These are phyloP conservation scores for Sycophila texana DNA, from an alignment of 2,888 invertebrate species.

Conservation along the genomic window DNA sequence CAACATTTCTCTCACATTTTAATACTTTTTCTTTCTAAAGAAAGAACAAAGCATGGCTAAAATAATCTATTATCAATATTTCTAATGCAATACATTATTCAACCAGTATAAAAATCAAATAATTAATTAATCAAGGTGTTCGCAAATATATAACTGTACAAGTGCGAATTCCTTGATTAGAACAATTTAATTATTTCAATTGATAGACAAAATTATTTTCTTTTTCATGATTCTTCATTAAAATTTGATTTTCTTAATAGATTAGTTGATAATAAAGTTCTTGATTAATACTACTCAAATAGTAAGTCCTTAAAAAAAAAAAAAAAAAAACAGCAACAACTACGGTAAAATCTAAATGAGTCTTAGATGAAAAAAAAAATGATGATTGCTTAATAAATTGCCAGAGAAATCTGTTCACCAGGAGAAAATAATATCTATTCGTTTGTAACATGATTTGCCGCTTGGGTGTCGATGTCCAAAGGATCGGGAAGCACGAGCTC, in stretches of 20 bases:
- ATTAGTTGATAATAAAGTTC: neutral
- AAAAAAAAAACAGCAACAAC: neutral
- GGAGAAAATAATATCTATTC: constrained; percentile 63
- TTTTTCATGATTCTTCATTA: neutral
- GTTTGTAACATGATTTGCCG: constrained; percentile 69
- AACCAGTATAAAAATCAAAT: neutral
- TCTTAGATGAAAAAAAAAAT: neutral
- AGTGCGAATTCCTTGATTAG: too few species aligned
- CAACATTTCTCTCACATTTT: constrained; percentile 43
- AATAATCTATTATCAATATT: neutral
- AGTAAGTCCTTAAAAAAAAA: neutral
- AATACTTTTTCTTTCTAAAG: neutral
- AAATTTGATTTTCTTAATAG: neutral
- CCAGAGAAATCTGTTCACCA: constrained; percentile 56
- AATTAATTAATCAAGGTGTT: neutral
- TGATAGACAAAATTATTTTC: neutral
- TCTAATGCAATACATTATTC: neutral
- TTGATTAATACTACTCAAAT: neutral
- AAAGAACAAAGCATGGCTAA: neutral
- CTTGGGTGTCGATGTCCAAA: constrained; percentile 68
- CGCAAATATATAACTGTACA: neutral
- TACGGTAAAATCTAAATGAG: neutral
- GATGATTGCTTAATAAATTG: constrained; percentile 37
- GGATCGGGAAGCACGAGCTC: constrained; percentile 72
- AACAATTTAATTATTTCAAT: too few species aligned